Evolutionary conservation across 1,140 invertebrate species (phyloP), one percentile per base, ranked within the genome.

Genomic region (Bathynomus jamesi): DNA sequence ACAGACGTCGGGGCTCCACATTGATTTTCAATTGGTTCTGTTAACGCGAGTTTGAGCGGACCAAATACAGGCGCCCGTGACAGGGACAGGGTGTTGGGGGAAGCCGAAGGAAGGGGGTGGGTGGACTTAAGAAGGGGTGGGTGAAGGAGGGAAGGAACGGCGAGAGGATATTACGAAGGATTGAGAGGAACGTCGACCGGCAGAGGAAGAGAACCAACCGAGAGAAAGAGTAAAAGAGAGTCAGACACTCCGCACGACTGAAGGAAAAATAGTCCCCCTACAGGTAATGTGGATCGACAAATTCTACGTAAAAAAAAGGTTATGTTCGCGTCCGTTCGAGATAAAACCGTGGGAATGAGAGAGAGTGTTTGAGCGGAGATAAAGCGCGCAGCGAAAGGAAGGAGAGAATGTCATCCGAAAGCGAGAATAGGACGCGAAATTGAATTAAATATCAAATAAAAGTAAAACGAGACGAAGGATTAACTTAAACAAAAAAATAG

Each of bases 1-100:
- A 53, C 11, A 53, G 40, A 53, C 5, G 40, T 53, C 40, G 40
- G 40, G 40, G n/a, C n/a, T 53, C 11, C 40, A 53, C 40, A 53
- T 53, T 53, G 40, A 53, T 53, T 53, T 53, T 53, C 40, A 53
- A 53, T 53, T 53, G 40, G 40, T 53, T 53, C 40, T 53, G 40
- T 53, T 53, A 53, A 53, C 40, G 40, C 40, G 40, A 21, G 40
- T 53, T 53, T 53, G 40, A 53, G 21, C 40, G 40, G 40, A 53
- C 40, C 40, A 53, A 53, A 53, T 53, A 53, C 40, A 53, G 40
- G 40, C 40, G 21, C 40, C 60, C 61, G 63, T 24, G 28, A 24
- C n/a, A 30, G 40, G 60, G 65, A 64, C 62, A 70, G 29, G 29
- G 28, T 2, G 65, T 53, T 5, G 13, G 17, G 25, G 10, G 65